Evolutionary conservation across 2,888 invertebrate species (phyloP).

Genomic region (Pseudococcus longispinus): DNA sequence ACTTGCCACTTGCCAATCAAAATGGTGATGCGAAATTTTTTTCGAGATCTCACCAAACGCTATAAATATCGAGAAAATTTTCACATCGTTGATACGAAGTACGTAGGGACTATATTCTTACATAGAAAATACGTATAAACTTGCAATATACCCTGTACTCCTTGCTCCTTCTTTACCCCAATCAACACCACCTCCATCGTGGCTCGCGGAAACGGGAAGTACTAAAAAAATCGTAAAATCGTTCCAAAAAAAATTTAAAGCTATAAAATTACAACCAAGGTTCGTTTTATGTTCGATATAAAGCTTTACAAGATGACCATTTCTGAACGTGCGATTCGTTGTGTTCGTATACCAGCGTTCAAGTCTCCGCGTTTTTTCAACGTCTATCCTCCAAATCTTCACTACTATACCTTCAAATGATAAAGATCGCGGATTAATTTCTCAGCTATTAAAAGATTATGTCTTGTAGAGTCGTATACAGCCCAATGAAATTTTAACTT

Average conservation of each 20-base stretch:
- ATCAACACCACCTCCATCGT: background rate
- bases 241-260: background rate
- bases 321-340: background rate
- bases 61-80: background rate
- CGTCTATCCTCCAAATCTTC: background rate
- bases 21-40: background rate
- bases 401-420: background rate
- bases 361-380: slow-evolving; percentile 1
- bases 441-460: background rate
- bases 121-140: too few relatives aligned
- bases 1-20: background rate
- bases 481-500: background rate
- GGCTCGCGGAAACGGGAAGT: background rate
- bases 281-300: background rate
- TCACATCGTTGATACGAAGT: background rate
- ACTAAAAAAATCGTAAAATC: slow-evolving; percentile 7
- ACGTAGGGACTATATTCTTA: background rate
- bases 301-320: background rate
- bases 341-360: slow-evolving; percentile 18
- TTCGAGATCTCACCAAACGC: background rate
- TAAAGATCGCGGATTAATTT: background rate
- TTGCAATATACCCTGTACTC: background rate
- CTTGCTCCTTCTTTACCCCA: background rate
- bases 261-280: background rate
- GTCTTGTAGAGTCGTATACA: background rate